Evolutionary conservation across 2,113 vertebrate species (phyloP).

Genomic region (Strigops habroptila): DNA sequence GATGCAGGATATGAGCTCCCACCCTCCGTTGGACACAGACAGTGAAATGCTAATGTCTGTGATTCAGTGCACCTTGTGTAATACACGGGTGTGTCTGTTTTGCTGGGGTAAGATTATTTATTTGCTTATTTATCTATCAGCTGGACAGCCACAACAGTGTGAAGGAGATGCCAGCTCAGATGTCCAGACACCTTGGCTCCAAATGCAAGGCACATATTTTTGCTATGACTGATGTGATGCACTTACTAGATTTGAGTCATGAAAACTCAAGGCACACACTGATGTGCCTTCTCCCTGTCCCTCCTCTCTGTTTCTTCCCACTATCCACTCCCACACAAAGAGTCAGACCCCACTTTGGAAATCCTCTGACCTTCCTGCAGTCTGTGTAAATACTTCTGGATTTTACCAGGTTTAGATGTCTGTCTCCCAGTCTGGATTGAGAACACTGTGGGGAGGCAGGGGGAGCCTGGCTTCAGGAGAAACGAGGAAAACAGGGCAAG

Average conservation of each 20-base stretch:
- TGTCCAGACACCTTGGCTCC: background rate
- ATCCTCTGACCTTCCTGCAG: background rate
- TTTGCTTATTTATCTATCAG: background rate
- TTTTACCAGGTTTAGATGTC: background rate
- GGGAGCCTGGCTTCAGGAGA: background rate
- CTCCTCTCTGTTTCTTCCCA: background rate
- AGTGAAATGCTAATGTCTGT: background rate
- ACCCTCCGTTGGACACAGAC: background rate
- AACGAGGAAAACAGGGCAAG: background rate
- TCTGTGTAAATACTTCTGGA: background rate
- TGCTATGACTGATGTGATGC: background rate
- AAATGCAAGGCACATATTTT: background rate
- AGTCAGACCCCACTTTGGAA: background rate
- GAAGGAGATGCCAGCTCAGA: background rate
- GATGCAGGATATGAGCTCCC: constrained; percentile 62
- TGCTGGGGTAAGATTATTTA: background rate
- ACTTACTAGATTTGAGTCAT: background rate
- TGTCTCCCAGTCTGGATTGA: background rate
- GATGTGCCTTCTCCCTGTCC: background rate
- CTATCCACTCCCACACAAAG: background rate
- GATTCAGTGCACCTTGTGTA: background rate
- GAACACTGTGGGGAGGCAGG: fast-evolving
- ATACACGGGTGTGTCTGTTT: background rate
- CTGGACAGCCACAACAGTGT: background rate
- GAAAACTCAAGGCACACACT: background rate